Evolutionary conservation across 2,113 vertebrate genomes (phyloP).

Genomic region (Nibea coibor): DNA sequence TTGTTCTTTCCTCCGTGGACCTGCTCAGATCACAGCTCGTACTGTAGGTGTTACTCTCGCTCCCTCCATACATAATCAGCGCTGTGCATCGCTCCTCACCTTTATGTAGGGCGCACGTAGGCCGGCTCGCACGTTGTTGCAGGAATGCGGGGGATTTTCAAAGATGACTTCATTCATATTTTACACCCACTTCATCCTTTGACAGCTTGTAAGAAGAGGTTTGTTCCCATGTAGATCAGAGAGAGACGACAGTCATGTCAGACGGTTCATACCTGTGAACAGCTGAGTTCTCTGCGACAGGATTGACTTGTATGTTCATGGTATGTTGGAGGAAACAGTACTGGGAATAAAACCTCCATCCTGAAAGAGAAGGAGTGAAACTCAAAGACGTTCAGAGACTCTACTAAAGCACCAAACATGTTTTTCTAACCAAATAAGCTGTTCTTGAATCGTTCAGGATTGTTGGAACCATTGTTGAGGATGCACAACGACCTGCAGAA

Average conservation of each 20-base stretch:
- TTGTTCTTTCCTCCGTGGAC: not conserved
- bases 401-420: no score
- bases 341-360: not conserved
- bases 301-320: not conserved
- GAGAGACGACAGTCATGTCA: not conserved
- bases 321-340: not conserved
- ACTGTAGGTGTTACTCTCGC: not conserved
- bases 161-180: constrained; percentile 21
- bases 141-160: constrained; percentile 20
- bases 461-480: no score
- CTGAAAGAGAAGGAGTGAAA: not conserved
- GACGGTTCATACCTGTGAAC: not conserved
- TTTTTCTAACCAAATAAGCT: no score
- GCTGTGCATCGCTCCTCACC: not conserved
- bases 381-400: not conserved
- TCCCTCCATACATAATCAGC: not conserved
- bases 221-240: not conserved
- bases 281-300: not conserved
- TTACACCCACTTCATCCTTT: constrained; percentile 13
- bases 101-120: constrained; percentile 1
- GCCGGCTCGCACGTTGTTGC: not conserved
- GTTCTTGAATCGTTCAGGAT: no score
- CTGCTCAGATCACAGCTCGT: not conserved
- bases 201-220: not conserved
- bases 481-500: no score